Evolutionary conservation across 37 sponge, comb jelly and placozoan species (phyloP).

Genomic region (Bolinopsis microptera): DNA sequence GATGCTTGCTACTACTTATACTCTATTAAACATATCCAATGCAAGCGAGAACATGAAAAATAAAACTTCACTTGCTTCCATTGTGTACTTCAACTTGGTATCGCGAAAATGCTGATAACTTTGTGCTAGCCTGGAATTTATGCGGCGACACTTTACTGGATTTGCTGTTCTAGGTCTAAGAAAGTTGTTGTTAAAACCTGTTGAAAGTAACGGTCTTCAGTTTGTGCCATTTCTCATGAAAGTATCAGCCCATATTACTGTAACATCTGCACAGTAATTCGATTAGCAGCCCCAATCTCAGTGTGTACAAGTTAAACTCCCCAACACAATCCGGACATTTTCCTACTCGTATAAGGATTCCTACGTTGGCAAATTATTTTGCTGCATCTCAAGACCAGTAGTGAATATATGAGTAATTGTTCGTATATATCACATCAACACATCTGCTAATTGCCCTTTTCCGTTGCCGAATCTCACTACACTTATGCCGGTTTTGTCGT

Average conservation of each 20-base stretch:
- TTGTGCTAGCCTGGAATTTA: no score
- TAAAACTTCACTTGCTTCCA: no score
- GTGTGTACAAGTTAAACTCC: neutral
- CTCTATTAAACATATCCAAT: no score
- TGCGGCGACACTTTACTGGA: no score
- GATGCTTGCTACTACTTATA: no score
- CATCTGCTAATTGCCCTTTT: neutral
- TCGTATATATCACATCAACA: neutral
- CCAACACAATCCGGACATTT: neutral
- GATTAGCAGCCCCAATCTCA: neutral
- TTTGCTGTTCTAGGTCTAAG: no score
- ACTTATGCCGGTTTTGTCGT: neutral
- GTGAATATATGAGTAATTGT: neutral
- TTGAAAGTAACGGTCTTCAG: neutral
- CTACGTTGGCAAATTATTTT: neutral
- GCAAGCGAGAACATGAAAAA: no score
- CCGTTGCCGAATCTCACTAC: neutral
- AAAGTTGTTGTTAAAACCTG: no score
- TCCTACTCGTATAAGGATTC: neutral
- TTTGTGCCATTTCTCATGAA: neutral
- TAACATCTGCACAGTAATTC: no score
- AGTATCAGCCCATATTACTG: no score
- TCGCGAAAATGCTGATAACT: no score
- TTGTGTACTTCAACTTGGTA: no score
- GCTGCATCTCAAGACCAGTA: neutral